Evolutionary conservation across 1,140 invertebrate species (phyloP), one percentile per base, ranked within the genome.

Genomic region (Sminthurinus signatus): DNA sequence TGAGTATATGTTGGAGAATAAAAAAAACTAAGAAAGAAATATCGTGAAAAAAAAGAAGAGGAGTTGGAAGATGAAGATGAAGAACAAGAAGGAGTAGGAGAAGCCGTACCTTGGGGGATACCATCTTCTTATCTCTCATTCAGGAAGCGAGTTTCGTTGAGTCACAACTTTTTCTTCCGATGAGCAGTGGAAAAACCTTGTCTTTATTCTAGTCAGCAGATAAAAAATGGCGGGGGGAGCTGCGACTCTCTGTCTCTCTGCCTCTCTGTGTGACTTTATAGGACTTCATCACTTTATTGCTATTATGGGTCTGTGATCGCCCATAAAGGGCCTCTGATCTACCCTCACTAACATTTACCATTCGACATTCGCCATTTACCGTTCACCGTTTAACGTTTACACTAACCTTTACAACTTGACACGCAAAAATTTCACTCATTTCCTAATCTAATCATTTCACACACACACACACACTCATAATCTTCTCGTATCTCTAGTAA

Each of bases 141-240:
- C 63, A 65, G 63, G 63, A 65, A 65, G 57, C 63, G n/a, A n/a
- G n/a, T n/a, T n/a, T n/a, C n/a, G 63, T 65, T 59, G 63, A 65
- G 46, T 60, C 63, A 27, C 57, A 60, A 65, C 63, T 65, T 65
- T 61, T 36, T 36, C 15, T 56, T 60, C 56, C 63, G 59, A 65
- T 65, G 63, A 65, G 63, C 60, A 44, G 23, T 60, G 23, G 4
- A 64, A 58, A 58, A 64, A 29, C 23, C 56, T 65, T 17, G 56
- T 60, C 57, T 65, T 56, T 57, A 64, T 64, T 64, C 62, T 48
- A 64, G 62, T 64, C 62, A 64, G 62, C 54, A 61, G 19, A 61
- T 61, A 50, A 61, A 61, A 61, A 61, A 51, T 50, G 59, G 59
- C 28, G 36, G 57, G 25, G n/a, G 57, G 23, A 44, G 57, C 43